Conservation (phyloP, 35 echinoderm and acorn worm genomes). For the Acanthaster planci region DNA sequence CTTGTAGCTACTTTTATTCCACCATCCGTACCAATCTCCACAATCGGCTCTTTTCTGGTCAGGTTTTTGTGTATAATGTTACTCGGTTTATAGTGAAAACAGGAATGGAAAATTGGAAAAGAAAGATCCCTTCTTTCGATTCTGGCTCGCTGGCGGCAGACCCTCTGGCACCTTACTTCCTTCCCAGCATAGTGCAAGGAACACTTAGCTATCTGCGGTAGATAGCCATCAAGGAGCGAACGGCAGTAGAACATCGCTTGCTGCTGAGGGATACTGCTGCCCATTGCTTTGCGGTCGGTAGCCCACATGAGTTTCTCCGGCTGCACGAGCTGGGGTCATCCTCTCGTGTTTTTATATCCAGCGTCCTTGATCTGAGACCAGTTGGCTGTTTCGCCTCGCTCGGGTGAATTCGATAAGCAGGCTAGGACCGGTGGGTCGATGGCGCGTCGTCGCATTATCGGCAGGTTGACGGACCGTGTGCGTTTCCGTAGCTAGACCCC, state of each 20-base stretch:
- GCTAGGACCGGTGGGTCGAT: constrained; percentile 1
- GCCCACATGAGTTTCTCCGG: neutral
- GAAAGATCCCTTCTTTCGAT: constrained; percentile 17
- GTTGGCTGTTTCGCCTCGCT: neutral
- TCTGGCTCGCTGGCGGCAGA: neutral
- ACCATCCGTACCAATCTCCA: neutral
- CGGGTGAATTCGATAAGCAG: neutral
- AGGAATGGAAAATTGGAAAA: neutral
- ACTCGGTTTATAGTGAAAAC: neutral
- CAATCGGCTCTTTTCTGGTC: constrained; percentile 6
- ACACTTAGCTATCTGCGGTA: neutral
- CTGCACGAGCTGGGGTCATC: neutral
- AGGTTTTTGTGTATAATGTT: neutral
- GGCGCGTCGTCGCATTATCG: neutral
- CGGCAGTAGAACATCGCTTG: neutral
- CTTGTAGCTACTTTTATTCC: too few species aligned
- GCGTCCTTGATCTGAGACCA: neutral
- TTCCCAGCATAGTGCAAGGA: neutral
- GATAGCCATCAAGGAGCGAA: neutral
- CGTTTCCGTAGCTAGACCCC: neutral
- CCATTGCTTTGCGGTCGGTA: neutral
- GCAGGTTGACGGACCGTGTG: neutral
- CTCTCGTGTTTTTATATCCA: neutral
- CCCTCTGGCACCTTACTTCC: neutral
- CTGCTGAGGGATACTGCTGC: neutral